Evolutionary conservation across 2,113 vertebrate species (phyloP).

Genomic region (Callopanchax toddi): DNA sequence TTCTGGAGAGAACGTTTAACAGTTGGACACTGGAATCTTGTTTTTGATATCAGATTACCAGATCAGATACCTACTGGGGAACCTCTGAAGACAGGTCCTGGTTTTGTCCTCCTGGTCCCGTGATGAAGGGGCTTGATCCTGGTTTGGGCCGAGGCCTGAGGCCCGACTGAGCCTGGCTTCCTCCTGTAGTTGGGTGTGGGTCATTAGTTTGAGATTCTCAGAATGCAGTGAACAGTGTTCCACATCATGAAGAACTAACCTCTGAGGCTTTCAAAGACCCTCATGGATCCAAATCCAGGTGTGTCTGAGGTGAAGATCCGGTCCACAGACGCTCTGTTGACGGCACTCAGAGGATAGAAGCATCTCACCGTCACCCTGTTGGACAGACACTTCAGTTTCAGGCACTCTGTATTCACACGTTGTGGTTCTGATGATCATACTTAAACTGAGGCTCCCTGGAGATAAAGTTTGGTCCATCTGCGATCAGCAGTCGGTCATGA

Average conservation of each 20-base stretch:
- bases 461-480: constrained; percentile 51
- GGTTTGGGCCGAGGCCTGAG: not conserved
- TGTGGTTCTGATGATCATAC: constrained; percentile 34
- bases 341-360: constrained; percentile 55
- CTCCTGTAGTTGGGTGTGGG: not conserved
- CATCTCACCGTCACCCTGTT: constrained; percentile 67
- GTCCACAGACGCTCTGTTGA: constrained; percentile 48
- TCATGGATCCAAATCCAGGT: constrained; percentile 54
- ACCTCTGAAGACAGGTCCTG: constrained; percentile 1
- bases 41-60: not conserved
- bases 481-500: constrained; percentile 42
- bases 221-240: not conserved
- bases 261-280: constrained; percentile 33
- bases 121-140: constrained; percentile 1
- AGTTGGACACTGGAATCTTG: not conserved
- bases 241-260: constrained; percentile 1
- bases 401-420: not conserved
- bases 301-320: constrained; percentile 13
- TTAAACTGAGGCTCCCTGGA: constrained; percentile 67
- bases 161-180: not conserved
- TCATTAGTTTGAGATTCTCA: not conserved
- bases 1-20: not conserved
- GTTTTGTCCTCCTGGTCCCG: constrained; percentile 3
- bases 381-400: not conserved
- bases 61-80: not conserved